phyloP scores from a whole-genome alignment of 2,888 invertebrate genomes.

The Apeira syringaria region DNA sequence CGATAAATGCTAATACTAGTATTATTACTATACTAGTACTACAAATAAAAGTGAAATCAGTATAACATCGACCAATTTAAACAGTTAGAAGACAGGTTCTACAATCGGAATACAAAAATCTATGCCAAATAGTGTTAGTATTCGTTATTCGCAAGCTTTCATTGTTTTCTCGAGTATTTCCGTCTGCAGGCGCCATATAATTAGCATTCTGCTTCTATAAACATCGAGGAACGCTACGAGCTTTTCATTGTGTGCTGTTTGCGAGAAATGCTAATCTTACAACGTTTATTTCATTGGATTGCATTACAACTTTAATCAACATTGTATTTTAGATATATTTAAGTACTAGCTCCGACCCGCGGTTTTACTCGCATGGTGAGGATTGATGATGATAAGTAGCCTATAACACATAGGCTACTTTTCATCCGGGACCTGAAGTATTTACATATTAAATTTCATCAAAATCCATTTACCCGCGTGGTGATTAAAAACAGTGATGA shows the following conservation, averaged over 20 bases:
- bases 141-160: slow-evolving; percentile 35
- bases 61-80: neutral
- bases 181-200: slow-evolving; percentile 23
- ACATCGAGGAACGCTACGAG: slow-evolving; percentile 25
- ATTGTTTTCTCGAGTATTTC: slow-evolving; percentile 33
- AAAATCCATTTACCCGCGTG: too few relatives aligned
- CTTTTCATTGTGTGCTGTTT: slow-evolving; percentile 18
- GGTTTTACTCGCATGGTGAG: too few relatives aligned
- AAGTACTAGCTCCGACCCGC: too few relatives aligned
- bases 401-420: too few relatives aligned
- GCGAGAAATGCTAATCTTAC: slow-evolving; percentile 11
- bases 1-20: too few relatives aligned
- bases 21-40: too few relatives aligned
- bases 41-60: slow-evolving; percentile 4
- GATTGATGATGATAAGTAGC: too few relatives aligned
- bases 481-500: too few relatives aligned
- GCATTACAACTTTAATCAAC: neutral
- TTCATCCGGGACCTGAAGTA: too few relatives aligned
- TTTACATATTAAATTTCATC: too few relatives aligned
- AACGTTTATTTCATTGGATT: slow-evolving; percentile 1
- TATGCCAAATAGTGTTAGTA: slow-evolving; percentile 28
- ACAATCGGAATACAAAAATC: slow-evolving; percentile 17
- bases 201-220: slow-evolving; percentile 27
- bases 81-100: neutral
- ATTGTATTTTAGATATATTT: neutral